Evolutionary conservation across 2,797 vertebrate genomes (phyloP).

Genomic region (Leucoraja ocellata): DNA sequence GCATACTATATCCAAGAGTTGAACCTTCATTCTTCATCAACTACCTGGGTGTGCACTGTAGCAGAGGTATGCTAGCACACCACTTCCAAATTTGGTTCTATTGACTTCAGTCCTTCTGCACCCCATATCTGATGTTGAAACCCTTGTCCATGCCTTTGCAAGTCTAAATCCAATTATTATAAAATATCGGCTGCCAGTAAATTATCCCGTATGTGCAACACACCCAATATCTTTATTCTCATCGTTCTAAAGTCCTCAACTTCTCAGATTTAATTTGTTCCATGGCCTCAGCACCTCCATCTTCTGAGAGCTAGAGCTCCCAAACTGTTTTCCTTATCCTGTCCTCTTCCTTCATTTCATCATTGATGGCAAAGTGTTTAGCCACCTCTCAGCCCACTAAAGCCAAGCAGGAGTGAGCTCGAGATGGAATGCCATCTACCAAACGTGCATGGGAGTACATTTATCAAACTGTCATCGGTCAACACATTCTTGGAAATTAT

Average conservation of each 20-base stretch:
- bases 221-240: background rate
- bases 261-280: background rate
- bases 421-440: background rate
- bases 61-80: too few relatives aligned
- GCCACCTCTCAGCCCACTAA: background rate
- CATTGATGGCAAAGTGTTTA: background rate
- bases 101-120: background rate
- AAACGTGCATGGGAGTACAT: background rate
- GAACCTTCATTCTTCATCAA: too few relatives aligned
- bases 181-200: background rate
- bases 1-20: too few relatives aligned
- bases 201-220: background rate
- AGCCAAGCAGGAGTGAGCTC: background rate
- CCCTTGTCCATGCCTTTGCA: background rate
- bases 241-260: background rate
- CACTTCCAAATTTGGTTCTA: too few relatives aligned
- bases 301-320: background rate
- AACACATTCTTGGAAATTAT: background rate
- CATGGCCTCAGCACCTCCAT: background rate
- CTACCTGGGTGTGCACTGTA: too few relatives aligned
- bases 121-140: background rate
- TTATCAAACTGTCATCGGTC: background rate
- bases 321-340: background rate
- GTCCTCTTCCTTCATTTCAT: background rate
- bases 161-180: background rate